Evolutionary conservation across 2,888 invertebrate species (phyloP), one percentile per base, ranked within the genome.

Genomic region (Anaspis maculata): DNA sequence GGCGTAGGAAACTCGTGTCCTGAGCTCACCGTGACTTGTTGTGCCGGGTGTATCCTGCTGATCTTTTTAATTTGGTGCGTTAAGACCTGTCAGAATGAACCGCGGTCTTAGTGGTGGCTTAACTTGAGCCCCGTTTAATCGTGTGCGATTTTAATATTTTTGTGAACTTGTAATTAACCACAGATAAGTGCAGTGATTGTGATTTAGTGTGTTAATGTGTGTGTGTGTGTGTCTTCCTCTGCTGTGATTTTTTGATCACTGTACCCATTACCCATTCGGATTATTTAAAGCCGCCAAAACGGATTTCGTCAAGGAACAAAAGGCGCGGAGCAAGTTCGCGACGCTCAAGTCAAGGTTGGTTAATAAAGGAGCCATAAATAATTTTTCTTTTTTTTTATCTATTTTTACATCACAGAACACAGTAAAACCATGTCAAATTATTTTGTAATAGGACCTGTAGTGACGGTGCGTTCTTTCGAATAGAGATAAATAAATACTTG

Each of bases 261-360:
- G 21, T 29, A 29, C 25, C 30, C 29, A 25, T 15, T 27, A n/a
- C 2, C 13, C 27, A 12, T 19, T 37, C 39, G 42, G 38, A 28
- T 27, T 34, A 34, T 22, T 10, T 26, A 15, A 10, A 33, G 32
- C 13, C n/a, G 7, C 9, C 10, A 35, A 15, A 15, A 35, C 35
- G 45, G 45, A 45, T 45, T 39, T 39, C 28, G 23, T 22, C 9
- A 37, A 14, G 41, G 41, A 33, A 16, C 36, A 41, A 19, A 33
- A 30, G 36, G 31, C 35, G 31, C 30, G 43, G 27, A 38, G 37
- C 34, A 38, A 39, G 41, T 43, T 43, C 31, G 43, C 45, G 35
- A 39, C 43, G 28, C 30, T 45, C 15, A 45, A 45, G 43, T 41
- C 43, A 35, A 45, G 45, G 45, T 45, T 36, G 25, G 32, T 25